Base-by-base conservation (phyloP, 2,888 invertebrate species). In the Perithous albicinctus region DNA sequence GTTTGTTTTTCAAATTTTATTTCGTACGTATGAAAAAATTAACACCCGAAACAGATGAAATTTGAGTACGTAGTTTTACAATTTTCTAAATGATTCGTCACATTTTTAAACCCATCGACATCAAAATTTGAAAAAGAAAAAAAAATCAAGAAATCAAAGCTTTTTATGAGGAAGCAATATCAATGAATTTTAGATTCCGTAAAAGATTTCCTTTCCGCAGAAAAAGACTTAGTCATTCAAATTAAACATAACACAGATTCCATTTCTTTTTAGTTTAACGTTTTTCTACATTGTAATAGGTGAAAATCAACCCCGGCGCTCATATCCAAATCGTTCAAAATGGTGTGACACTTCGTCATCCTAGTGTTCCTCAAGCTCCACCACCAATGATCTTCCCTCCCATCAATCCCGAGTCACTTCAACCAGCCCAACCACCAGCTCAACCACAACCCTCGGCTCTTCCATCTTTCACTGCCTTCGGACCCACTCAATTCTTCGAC, bases 301-400 rank as follows among this genome's bases (percentile, higher is more conserved):
- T 91, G 23, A 92, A 90, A 80, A 88, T 92, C 61, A 92, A 92
- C 80, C 91, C 91, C 0, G 92, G 92, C 15, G 85, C 91, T 1
- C 86, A 88, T 26, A 18, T 91, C 5, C 92, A 92, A 72, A 84
- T 92, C 54, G 83, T 89, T 1, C 88, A 88, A 20, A 89, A 91
- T 41, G 92, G 92, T 0, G 86, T 92, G 23, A 92, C 91, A 8
- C 66, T 91, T n/a, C 88, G 92, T 51, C 92, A 92, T 43, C 92
- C 92, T 0, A 85, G 82, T 32, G 48, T 91, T n/a, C 87, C 88
- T 8, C 85, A 87, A 0, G 81, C 85, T 2, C 86, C 88, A n/a
- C 81, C 88, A 0, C 89, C 87, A 0, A 89, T 90, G 41, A 87
- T 88, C 10, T 84, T 90, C 7, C 92, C 91, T 7, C 91, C 91